Evolutionary conservation across 2,113 vertebrate genomes (phyloP), one percentile per base, ranked within the genome.

Genomic region (Pterocles burchelli): DNA sequence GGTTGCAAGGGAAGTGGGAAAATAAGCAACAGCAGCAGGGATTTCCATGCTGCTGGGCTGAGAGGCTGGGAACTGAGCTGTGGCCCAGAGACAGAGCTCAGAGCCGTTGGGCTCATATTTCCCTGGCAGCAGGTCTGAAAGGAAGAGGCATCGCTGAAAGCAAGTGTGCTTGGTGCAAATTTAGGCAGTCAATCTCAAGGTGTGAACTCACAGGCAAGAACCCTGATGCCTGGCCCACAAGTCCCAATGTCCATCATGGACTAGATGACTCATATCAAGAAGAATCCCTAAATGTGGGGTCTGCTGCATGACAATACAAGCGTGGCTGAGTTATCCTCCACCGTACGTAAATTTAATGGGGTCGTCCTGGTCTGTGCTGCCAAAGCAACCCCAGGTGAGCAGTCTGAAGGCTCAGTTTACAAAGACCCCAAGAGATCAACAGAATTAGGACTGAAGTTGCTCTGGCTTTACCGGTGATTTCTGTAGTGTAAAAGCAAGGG

Each of bases 201-300:
- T 0, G 1, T 34, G 52, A 73, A 66, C 21, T 43, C 58, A 57
- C 0, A 0, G 58, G 21, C 41, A 81, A 59, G 38, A 75, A 75
- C 17, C 17, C 34, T 54, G 34, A 68, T 41, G 36, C 34, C 29
- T 73, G 21, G 19, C 46, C 18, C 36, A 74, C 52, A 17, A 5
- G 17, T 66, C 62, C 28, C 43, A 48, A n/a, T 24, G 70, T 66
- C 55, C n/a, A 85, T 33, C 65, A 55, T 52, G 81, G 57, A 10
- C 33, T 75, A 41, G 19, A 7, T 55, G 72, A 22, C 25, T n/a
- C n/a, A 4, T 38, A 66, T 29, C 55, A 77, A 67, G 34, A 8
- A 58, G 28, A 88, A 95, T 77, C 26, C 1, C 0, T 6, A 77
- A 79, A 10, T 31, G 38, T 8, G 48, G 17, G 16, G 26, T 55